These are phyloP conservation scores for Rousettus madagascariensis DNA, from an alignment of 2,797 vertebrate genomes.

Conservation along the genomic window DNA sequence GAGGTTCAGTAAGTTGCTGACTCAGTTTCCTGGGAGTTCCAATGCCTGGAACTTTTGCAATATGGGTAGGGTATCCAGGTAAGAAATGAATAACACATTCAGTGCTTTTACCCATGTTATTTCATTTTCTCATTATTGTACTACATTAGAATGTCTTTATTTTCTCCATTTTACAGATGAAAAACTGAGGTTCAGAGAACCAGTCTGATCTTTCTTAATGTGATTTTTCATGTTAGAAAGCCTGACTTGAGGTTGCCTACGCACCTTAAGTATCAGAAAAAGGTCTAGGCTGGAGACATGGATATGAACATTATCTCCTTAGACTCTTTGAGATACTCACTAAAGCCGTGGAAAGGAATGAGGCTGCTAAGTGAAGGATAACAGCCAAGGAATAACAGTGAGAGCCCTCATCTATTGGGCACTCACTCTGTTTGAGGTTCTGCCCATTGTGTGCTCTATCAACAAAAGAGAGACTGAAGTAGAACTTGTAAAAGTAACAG, in stretches of 20 bases:
- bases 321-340: neutral
- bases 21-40: neutral
- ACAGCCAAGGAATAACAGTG: neutral
- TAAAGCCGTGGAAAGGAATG: neutral
- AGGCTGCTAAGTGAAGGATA: neutral
- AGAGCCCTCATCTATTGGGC: no score
- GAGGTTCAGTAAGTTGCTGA: neutral
- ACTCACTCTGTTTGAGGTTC: neutral
- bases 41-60: neutral
- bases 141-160: neutral
- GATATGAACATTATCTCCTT: neutral
- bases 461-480: neutral
- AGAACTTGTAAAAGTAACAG: neutral
- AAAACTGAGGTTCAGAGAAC: neutral
- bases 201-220: neutral
- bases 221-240: neutral
- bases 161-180: neutral
- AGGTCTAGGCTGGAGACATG: neutral
- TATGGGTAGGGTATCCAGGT: neutral
- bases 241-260: neutral
- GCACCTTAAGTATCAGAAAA: neutral
- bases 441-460: neutral
- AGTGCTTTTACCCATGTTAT: neutral
- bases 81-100: neutral
- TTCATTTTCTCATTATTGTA: neutral